phyloP scores from a whole-genome alignment of 2,797 vertebrate species.

The Myotis vivesi region DNA sequence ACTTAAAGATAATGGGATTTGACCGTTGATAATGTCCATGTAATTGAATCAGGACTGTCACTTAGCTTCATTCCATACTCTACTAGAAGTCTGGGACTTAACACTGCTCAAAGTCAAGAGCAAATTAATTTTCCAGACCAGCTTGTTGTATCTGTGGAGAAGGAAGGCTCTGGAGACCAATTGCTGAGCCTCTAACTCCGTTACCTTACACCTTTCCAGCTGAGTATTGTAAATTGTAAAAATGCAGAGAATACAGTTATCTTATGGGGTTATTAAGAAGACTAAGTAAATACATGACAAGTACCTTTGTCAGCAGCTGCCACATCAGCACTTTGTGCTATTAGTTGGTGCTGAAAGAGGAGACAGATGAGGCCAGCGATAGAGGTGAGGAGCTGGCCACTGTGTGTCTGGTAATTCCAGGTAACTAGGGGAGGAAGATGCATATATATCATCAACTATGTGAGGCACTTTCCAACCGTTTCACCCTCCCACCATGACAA shows the following conservation, averaged over 20 bases:
- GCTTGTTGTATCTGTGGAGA: neutral
- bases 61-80: neutral
- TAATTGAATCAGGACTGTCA: neutral
- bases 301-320: neutral
- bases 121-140: constrained; percentile 43
- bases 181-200: neutral
- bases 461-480: neutral
- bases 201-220: neutral
- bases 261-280: neutral
- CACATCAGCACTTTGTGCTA: neutral
- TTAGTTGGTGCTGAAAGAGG: neutral
- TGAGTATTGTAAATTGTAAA: neutral
- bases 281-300: neutral
- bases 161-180: neutral
- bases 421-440: neutral
- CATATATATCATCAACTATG: neutral
- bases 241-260: neutral
- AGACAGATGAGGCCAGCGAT: neutral
- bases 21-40: neutral
- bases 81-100: neutral
- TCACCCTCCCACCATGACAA: neutral
- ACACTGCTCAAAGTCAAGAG: neutral
- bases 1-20: neutral
- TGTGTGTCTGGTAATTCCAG: neutral
- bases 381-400: neutral